Evolutionary conservation across 2,113 vertebrate genomes (phyloP).

Genomic region (Vidua chalybeata): DNA sequence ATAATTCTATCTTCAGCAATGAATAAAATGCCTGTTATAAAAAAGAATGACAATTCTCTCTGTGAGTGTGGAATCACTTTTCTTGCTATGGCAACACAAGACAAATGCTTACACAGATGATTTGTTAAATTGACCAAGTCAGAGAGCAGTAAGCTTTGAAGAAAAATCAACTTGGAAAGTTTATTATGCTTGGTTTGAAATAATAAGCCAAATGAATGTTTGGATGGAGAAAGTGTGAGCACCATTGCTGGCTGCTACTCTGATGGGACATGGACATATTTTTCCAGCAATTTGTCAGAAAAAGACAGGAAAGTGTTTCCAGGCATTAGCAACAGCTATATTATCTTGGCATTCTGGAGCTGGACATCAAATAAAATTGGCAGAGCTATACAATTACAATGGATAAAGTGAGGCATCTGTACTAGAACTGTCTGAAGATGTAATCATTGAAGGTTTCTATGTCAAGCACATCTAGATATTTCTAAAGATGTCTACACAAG

Average conservation of each 20-base stretch:
- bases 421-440: background rate
- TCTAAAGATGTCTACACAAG: background rate
- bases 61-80: background rate
- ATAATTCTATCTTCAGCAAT: background rate
- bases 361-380: background rate
- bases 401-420: background rate
- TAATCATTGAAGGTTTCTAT: background rate
- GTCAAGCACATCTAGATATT: background rate
- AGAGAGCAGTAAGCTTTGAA: constrained; percentile 1
- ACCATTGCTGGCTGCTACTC: background rate
- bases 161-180: background rate
- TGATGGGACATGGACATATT: background rate
- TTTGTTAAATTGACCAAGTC: constrained; percentile 27
- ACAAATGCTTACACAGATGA: background rate
- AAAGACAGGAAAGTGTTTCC: background rate
- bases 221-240: background rate
- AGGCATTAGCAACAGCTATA: background rate
- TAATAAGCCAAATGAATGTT: constrained; percentile 7
- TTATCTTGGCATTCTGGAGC: background rate
- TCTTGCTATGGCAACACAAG: background rate
- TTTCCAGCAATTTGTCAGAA: constrained; percentile 9
- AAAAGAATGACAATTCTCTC: background rate
- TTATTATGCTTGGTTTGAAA: background rate
- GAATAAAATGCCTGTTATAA: background rate
- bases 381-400: background rate